These are phyloP conservation scores for Mionectes macconnelli DNA, from an alignment of 2,113 vertebrate genomes.

Conservation along the genomic window DNA sequence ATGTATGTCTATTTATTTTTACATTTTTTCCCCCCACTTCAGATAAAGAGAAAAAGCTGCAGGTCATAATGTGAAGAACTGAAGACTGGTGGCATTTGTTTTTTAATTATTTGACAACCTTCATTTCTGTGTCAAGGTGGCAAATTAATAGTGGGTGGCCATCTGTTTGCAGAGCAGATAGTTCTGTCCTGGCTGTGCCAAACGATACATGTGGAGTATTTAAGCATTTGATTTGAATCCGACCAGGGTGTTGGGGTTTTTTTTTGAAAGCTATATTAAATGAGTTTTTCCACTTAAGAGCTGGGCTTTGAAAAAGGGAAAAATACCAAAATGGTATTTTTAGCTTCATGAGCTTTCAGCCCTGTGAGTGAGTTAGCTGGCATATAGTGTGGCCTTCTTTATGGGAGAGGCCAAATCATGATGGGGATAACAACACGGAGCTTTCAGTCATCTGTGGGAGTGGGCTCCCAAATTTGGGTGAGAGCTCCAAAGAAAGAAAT, in stretches of 20 bases:
- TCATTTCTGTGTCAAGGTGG: slow-evolving; percentile 38
- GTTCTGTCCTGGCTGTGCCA: not conserved
- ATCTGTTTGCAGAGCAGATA: slow-evolving; percentile 23
- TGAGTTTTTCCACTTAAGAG: not conserved
- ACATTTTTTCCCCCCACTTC: not conserved
- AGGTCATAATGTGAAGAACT: not conserved
- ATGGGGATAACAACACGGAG: not conserved
- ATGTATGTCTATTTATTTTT: no score
- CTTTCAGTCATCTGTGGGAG: not conserved
- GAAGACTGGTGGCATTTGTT: not conserved
- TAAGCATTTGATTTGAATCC: slow-evolving; percentile 9
- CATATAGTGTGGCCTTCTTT: not conserved
- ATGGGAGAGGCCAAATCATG: not conserved
- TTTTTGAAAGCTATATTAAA: not conserved
- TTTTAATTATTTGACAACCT: slow-evolving; percentile 53
- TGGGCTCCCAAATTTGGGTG: not conserved
- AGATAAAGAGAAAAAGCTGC: not conserved
- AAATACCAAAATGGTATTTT: not conserved
- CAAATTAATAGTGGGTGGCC: slow-evolving; percentile 45
- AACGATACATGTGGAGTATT: not conserved
- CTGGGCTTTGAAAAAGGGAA: not conserved
- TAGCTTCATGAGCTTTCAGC: not conserved
- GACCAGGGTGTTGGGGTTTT: not conserved
- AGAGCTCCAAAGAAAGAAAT: not conserved
- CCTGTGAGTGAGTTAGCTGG: not conserved